phyloP scores from a whole-genome alignment of 1,140 invertebrate species.

The Eumaeus atala region DNA sequence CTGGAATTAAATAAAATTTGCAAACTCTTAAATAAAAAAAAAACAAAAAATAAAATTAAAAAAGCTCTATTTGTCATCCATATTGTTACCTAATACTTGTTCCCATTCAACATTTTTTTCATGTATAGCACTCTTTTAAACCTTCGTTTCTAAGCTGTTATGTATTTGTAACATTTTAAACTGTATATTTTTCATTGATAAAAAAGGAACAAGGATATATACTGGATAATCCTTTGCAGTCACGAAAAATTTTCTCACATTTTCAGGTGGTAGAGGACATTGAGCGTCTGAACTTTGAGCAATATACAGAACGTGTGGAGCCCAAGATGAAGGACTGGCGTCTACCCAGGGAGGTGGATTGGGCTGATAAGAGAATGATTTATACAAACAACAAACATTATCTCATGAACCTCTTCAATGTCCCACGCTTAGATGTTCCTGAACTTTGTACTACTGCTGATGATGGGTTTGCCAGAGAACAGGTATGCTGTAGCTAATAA shows the following conservation, averaged over 20 bases:
- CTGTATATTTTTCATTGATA: no score
- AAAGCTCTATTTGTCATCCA: not conserved
- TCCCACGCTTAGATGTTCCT: slow-evolving; percentile 76
- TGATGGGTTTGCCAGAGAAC: slow-evolving; percentile 56
- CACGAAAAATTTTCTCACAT: not conserved
- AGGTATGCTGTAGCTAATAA: slow-evolving; percentile 27
- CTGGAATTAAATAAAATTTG: no score
- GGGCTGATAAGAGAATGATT: slow-evolving; percentile 74
- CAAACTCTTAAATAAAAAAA: no score
- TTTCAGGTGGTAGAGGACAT: slow-evolving; percentile 85
- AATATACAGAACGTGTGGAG: slow-evolving; percentile 72
- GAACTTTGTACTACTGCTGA: slow-evolving; percentile 77
- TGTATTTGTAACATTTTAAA: no score
- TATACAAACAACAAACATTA: slow-evolving; percentile 77
- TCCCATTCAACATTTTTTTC: no score
- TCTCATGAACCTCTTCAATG: slow-evolving; percentile 75
- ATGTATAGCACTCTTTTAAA: no score
- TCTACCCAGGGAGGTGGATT: slow-evolving; percentile 76
- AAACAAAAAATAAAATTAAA: no score
- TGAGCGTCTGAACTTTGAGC: slow-evolving; percentile 85
- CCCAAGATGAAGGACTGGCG: slow-evolving; percentile 85
- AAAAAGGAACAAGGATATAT: no score
- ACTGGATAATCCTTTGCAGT: not conserved
- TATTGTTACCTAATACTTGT: not conserved
- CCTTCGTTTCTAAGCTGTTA: no score